Percentiles rank a stretch among this genome's conserved stretches.
These are phyloP conservation scores for Pitangus sulphuratus DNA, from an alignment of 2,797 vertebrate species.

Conservation along the genomic window DNA sequence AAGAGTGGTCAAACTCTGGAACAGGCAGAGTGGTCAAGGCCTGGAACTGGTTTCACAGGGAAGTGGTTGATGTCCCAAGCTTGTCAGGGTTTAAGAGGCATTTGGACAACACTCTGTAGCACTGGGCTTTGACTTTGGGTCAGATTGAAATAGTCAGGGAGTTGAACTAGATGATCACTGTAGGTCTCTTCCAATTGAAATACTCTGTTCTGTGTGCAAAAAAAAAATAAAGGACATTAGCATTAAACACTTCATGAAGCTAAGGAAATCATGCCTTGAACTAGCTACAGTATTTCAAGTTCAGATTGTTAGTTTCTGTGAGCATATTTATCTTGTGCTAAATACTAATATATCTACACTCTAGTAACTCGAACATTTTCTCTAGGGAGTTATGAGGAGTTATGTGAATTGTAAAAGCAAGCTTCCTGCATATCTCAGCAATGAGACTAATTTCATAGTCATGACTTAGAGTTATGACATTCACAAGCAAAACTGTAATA, in stretches of 20 bases:
- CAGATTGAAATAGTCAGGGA: not conserved
- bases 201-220: not conserved
- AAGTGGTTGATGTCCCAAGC: not conserved
- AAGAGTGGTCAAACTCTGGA: not conserved
- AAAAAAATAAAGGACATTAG: not conserved
- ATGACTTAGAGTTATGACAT: not conserved
- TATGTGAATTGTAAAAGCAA: not conserved
- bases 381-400: not conserved
- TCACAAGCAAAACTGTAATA: not conserved
- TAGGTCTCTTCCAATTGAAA: not conserved
- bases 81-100: not conserved
- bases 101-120: not conserved
- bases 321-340: not conserved
- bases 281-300: not conserved
- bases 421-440: not conserved
- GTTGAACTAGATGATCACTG: not conserved
- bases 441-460: not conserved
- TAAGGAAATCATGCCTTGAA: not conserved
- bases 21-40: not conserved
- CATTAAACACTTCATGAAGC: not conserved
- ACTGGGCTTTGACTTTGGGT: not conserved
- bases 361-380: not conserved
- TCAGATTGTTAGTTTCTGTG: not conserved
- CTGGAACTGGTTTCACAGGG: not conserved
- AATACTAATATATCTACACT: not conserved